Evolutionary conservation across 2,888 invertebrate species (phyloP).

Genomic region (Eristalis pertinax): DNA sequence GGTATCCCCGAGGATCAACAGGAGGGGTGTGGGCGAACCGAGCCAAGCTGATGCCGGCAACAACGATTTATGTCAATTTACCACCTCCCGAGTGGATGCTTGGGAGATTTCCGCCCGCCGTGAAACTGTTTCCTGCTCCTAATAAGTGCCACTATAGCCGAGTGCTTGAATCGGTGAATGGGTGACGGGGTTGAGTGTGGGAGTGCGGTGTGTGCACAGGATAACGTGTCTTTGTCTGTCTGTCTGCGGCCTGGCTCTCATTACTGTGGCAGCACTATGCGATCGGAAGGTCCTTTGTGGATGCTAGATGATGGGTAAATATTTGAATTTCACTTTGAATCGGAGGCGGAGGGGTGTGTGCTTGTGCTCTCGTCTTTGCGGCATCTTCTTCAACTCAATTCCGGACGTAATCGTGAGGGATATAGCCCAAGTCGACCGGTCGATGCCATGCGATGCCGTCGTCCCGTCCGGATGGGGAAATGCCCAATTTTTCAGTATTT

Average conservation of each 20-base stretch:
- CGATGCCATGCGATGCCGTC: background rate
- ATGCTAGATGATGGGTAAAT: conserved; percentile 59
- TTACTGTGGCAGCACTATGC: conserved; percentile 26
- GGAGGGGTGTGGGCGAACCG: background rate
- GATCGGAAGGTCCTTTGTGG: conserved; percentile 41
- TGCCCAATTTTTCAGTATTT: conserved; percentile 58
- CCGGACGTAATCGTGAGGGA: conserved; percentile 36
- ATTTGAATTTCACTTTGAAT: conserved; percentile 64
- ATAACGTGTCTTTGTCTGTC: conserved; percentile 47
- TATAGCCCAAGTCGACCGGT: conserved; percentile 5
- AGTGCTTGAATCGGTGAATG: background rate
- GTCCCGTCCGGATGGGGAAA: conserved; percentile 19
- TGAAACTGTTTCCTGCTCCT: conserved; percentile 57
- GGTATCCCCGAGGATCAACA: conserved; percentile 42
- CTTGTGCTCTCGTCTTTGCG: conserved; percentile 39
- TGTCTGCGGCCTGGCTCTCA: conserved; percentile 39
- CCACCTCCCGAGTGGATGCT: conserved; percentile 67
- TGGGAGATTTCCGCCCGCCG: conserved; percentile 57
- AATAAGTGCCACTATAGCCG: conserved; percentile 46
- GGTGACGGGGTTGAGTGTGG: too few relatives aligned
- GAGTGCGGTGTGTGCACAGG: background rate
- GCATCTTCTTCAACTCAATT: conserved; percentile 37
- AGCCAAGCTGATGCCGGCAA: conserved; percentile 10
- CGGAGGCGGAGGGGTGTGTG: background rate
- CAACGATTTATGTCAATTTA: conserved; percentile 71